Conservation (phyloP, 2,888 invertebrate genomes). For the Ectemnius cavifrons region DNA sequence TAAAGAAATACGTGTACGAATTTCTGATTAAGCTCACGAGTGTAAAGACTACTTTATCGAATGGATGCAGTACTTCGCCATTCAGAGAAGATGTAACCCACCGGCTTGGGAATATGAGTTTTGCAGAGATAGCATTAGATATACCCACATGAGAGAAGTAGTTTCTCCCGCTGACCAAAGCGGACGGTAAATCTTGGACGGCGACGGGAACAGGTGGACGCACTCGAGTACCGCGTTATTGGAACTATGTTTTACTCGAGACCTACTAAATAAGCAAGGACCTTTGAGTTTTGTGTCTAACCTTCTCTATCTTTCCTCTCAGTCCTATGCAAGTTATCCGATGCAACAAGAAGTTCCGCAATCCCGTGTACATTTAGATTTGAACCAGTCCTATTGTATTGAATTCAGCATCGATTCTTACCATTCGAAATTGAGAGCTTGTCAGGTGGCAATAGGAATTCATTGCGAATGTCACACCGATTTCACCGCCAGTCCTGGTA, state of each 20-base stretch:
- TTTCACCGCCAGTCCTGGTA: too few relatives aligned
- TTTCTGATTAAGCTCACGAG: not conserved
- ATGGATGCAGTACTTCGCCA: not conserved
- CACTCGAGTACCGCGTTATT: conserved; percentile 43
- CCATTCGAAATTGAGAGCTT: too few relatives aligned
- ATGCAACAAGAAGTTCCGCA: conserved; percentile 9
- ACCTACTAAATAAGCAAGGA: conserved; percentile 63
- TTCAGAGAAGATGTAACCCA: conserved; percentile 10
- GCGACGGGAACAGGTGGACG: conserved; percentile 55
- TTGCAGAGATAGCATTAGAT: conserved; percentile 45
- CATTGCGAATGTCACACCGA: too few relatives aligned
- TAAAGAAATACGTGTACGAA: not conserved
- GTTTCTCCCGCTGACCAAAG: conserved; percentile 53
- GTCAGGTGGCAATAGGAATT: too few relatives aligned
- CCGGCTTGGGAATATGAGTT: conserved; percentile 26
- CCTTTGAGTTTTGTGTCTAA: conserved; percentile 20
- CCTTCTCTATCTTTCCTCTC: conserved; percentile 18
- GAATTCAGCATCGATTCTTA: too few relatives aligned
- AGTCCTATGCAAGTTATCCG: conserved; percentile 9
- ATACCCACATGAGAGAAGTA: conserved; percentile 37
- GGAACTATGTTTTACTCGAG: conserved; percentile 59
- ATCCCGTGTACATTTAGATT: not conserved
- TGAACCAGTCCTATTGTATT: too few relatives aligned
- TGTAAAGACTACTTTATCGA: not conserved
- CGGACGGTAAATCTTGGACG: conserved; percentile 55